phyloP scores from a whole-genome alignment of 1,140 invertebrate species.

The Coenobita brevimanus region DNA sequence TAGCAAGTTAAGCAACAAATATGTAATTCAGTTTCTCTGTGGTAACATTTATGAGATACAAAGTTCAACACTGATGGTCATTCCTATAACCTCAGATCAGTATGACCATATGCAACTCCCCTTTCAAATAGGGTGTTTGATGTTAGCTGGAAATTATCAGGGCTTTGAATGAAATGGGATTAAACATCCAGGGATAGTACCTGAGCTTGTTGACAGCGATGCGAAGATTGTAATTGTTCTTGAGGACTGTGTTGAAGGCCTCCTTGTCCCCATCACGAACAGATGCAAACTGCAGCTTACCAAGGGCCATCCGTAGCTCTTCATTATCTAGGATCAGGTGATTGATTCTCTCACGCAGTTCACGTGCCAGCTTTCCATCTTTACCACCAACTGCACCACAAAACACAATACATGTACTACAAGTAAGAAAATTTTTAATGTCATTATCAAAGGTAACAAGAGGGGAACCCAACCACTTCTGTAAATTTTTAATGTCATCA shows the following conservation, averaged over 20 bases:
- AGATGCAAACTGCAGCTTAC: slow-evolving; percentile 42
- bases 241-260: slow-evolving; percentile 44
- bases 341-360: slow-evolving; percentile 49
- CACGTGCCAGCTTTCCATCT: slow-evolving; percentile 45
- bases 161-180: too few species aligned
- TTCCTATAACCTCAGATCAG: too few species aligned
- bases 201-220: slow-evolving; percentile 47
- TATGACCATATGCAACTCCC: too few species aligned
- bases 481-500: too few species aligned
- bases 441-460: not conserved
- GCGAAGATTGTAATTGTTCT: slow-evolving; percentile 60
- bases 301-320: slow-evolving; percentile 48
- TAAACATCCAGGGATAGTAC: too few species aligned
- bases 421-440: not conserved
- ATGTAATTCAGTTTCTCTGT: too few species aligned
- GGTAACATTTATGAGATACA: too few species aligned
- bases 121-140: too few species aligned
- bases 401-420: not conserved
- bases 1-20: too few species aligned
- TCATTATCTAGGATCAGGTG: slow-evolving; percentile 58
- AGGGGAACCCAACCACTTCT: not conserved
- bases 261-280: slow-evolving; percentile 51
- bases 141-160: too few species aligned
- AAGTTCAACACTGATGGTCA: too few species aligned
- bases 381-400: slow-evolving; percentile 35